Evolutionary conservation across 1,140 invertebrate genomes (phyloP).

Genomic region (Drosophila sturtevanti): DNA sequence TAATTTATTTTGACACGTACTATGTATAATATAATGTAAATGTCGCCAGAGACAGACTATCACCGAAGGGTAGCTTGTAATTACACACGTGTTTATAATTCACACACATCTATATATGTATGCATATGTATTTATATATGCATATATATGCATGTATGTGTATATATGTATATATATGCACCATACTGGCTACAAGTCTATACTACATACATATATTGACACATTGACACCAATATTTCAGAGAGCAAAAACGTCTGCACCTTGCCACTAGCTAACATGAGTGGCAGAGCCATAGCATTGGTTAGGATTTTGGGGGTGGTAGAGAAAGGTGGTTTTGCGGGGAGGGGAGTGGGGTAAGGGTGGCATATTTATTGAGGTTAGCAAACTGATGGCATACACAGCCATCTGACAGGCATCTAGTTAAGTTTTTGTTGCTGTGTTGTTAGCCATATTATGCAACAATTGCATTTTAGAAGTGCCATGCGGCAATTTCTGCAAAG

Average conservation of each 20-base stretch:
- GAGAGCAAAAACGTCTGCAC: slow-evolving; percentile 36
- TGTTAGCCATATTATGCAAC: slow-evolving; percentile 8
- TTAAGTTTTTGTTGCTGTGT: slow-evolving; percentile 44
- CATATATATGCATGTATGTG: too few species aligned
- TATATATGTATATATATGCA: background rate
- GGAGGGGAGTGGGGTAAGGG: background rate
- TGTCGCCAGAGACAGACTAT: too few species aligned
- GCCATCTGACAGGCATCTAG: slow-evolving; percentile 56
- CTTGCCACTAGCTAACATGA: slow-evolving; percentile 17
- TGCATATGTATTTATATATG: too few species aligned
- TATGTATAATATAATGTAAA: too few species aligned
- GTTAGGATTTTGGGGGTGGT: too few species aligned
- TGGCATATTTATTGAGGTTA: slow-evolving; percentile 56
- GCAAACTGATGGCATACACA: slow-evolving; percentile 3
- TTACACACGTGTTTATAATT: slow-evolving; percentile 77
- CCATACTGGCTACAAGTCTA: background rate
- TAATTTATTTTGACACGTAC: too few species aligned
- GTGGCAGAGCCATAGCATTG: slow-evolving; percentile 30
- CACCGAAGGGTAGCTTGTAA: slow-evolving; percentile 51
- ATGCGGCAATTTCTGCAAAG: slow-evolving; percentile 1
- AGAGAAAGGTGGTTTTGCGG: slow-evolving; percentile 21
- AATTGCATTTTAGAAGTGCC: slow-evolving; percentile 1
- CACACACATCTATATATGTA: slow-evolving; percentile 33
- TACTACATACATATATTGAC: slow-evolving; percentile 35
- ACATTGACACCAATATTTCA: slow-evolving; percentile 74